Percentiles rank a stretch among this genome's conserved stretches.
These are phyloP conservation scores for Sericinus montela DNA, from an alignment of 2,888 invertebrate genomes.

Conservation along the genomic window DNA sequence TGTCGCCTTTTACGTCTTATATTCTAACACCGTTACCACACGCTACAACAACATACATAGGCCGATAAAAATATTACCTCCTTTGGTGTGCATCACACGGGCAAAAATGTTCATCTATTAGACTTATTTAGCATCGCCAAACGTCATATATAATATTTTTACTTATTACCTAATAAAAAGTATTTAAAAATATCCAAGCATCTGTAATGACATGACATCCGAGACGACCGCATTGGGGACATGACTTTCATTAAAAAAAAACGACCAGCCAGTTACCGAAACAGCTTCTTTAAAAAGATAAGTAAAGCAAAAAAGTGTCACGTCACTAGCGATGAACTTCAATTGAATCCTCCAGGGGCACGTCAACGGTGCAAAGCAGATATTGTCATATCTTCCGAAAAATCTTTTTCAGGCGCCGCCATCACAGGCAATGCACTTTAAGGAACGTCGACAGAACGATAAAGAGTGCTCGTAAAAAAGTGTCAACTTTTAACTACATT, in stretches of 20 bases:
- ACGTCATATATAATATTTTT: no score
- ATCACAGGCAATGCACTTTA: slow-evolving; percentile 50
- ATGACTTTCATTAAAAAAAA: not conserved
- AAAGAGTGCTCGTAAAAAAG: slow-evolving; percentile 53
- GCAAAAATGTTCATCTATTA: no score
- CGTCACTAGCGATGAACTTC: slow-evolving; percentile 9
- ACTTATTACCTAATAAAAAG: no score
- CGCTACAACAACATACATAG: no score
- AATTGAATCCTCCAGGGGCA: slow-evolving; percentile 12
- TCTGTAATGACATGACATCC: no score
- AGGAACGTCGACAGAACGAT: slow-evolving; percentile 38
- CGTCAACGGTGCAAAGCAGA: slow-evolving; percentile 16
- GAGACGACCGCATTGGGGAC: not conserved
- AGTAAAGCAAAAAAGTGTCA: not conserved
- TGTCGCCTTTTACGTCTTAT: no score
- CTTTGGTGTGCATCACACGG: no score
- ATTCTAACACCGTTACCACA: no score
- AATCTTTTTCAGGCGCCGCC: slow-evolving; percentile 32
- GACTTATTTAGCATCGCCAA: no score
- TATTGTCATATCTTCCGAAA: slow-evolving; percentile 20
- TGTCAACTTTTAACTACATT: slow-evolving; percentile 63
- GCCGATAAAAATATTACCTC: no score
- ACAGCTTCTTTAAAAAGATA: slow-evolving; percentile 2
- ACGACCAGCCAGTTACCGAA: not conserved
- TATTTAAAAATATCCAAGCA: no score